Base-by-base conservation (phyloP, 1,140 invertebrate species). In the Leucophenga varia region DNA sequence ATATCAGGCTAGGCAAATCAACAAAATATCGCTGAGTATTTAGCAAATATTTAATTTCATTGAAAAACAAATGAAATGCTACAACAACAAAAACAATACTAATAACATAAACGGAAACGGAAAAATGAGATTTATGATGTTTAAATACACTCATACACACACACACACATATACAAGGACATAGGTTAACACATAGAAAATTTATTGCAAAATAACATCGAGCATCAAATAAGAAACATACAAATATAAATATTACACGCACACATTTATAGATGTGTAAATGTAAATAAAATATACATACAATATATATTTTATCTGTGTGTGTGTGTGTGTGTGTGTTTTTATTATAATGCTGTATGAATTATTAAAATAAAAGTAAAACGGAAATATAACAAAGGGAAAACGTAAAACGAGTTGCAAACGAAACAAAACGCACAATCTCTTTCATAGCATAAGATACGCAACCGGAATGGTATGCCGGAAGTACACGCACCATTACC, bases 361-460 rank as follows among this genome's bases (percentile, higher is more conserved):
- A 67, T 67, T 67, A 67, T 67, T 67, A 67, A 67, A 67, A 67
- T 67, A 67, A 67, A 67, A 67, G 63, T 67, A 54, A 67, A 67
- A 59, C 63, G 63, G 63, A 67, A 67, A 67, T 50, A 64, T 67
- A 67, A 67, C 63, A 67, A 67, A 67, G 63, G 63, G 63, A 67
- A 67, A 67, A 67, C 63, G 63, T 63, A 59, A 63, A 67, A 65
- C 61, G 63, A 49, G 28, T 19, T 39, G 31, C 45, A 45, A 34
- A 49, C 35, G 20, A 46, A n/a, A n/a, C n/a, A n/a, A 48, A 45
- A 47, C 55, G 61, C 59, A 64, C 5, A 25, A 25, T 5, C 22
- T 25, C 10, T 6, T 10, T 25, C 22, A 25, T 10, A 25, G 63
- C 67, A 63, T 63, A 63, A 67, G 63, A 67, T 67, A 67, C 57